phyloP scores from a whole-genome alignment of 2,113 vertebrate genomes.

The Chascanopsetta lugubris region DNA sequence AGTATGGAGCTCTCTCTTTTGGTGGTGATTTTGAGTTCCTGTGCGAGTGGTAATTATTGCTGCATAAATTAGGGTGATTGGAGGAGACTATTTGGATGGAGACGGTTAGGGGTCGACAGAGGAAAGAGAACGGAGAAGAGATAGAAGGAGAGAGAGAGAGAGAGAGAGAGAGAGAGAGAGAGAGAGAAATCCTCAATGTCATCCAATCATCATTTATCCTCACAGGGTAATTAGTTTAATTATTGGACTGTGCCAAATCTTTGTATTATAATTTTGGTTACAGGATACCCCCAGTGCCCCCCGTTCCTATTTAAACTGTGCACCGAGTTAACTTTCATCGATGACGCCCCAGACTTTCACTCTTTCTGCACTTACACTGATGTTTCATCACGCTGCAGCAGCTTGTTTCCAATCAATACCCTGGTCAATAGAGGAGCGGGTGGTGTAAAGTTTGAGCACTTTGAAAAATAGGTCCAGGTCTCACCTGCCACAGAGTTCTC shows the following conservation, averaged over 20 bases:
- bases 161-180: slow-evolving; percentile 53
- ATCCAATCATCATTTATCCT: slow-evolving; percentile 69
- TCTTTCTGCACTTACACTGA: slow-evolving; percentile 54
- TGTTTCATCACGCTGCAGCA: slow-evolving; percentile 67
- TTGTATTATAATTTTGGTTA: slow-evolving; percentile 72
- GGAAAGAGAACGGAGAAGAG: slow-evolving; percentile 45
- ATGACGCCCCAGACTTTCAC: slow-evolving; percentile 51
- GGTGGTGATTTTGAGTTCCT: slow-evolving; percentile 69
- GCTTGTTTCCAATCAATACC: slow-evolving; percentile 66
- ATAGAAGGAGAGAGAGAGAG: slow-evolving; percentile 56
- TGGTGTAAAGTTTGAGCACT: slow-evolving; percentile 61
- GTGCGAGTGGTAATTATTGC: slow-evolving; percentile 79
- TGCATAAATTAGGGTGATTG: slow-evolving; percentile 80
- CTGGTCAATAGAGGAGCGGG: slow-evolving; percentile 54
- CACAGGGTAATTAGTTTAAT: slow-evolving; percentile 79
- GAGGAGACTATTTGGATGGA: slow-evolving; percentile 62
- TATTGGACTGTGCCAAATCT: slow-evolving; percentile 74
- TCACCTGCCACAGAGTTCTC: slow-evolving; percentile 53
- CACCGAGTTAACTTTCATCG: slow-evolving; percentile 61
- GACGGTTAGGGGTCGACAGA: slow-evolving; percentile 51
- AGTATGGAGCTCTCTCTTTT: slow-evolving; percentile 65
- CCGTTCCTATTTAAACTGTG: slow-evolving; percentile 68
- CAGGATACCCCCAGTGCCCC: slow-evolving; percentile 65
- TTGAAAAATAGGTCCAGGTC: slow-evolving; percentile 70
- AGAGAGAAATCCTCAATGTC: slow-evolving; percentile 73